A percentile compares a stretch with the other conserved stretches of the same genome.
Conservation (phyloP, 2,888 invertebrate species). For the Drosophila percnosoma region DNA sequence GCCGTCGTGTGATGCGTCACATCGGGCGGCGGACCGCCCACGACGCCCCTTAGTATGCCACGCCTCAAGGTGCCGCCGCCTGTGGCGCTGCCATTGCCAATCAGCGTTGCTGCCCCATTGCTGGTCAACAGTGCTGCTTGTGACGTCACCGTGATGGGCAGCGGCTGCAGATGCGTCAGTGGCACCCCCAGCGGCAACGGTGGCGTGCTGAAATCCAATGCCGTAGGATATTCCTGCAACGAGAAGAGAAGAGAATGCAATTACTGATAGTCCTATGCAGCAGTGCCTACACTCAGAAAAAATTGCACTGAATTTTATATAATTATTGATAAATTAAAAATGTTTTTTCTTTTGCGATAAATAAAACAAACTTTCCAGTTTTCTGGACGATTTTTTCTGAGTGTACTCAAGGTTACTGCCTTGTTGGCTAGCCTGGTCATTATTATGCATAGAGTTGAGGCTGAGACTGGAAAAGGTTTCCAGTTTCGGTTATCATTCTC, state of each 20-base stretch:
- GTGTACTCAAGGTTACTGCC: background rate
- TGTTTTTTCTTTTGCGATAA: background rate
- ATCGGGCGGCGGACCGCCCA: slow-evolving; percentile 84
- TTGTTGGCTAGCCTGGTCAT: background rate
- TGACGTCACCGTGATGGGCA: slow-evolving; percentile 76
- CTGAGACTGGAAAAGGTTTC: background rate
- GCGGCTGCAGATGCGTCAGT: slow-evolving; percentile 82
- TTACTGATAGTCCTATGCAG: background rate
- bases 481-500: background rate
- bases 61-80: slow-evolving; percentile 77
- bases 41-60: slow-evolving; percentile 83
- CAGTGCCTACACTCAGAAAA: background rate
- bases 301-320: background rate
- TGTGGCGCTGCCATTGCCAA: slow-evolving; percentile 69
- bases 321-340: background rate
- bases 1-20: slow-evolving; percentile 84
- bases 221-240: slow-evolving; percentile 84
- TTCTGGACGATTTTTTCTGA: background rate
- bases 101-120: slow-evolving; percentile 72
- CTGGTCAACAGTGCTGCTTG: slow-evolving; percentile 74
- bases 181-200: slow-evolving; percentile 69
- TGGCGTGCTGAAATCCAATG: slow-evolving; percentile 82
- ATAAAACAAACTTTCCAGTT: background rate
- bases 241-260: slow-evolving; percentile 1
- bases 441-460: slow-evolving; percentile 10